Conservation (phyloP, 2,888 invertebrate genomes). For the Leptogaster cylindrica region DNA sequence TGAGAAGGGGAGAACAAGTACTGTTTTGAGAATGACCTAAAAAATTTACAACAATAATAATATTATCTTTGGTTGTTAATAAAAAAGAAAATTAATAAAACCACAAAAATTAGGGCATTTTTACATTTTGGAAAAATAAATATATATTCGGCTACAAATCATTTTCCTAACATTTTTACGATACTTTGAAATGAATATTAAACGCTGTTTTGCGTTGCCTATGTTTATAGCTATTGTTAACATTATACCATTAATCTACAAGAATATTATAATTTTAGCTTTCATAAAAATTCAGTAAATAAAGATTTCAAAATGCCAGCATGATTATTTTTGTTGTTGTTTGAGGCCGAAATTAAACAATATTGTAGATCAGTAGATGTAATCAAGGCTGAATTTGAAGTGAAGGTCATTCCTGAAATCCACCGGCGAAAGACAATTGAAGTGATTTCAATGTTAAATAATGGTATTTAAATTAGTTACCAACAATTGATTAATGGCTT, state of each 20-base stretch:
- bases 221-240: slow-evolving; percentile 33
- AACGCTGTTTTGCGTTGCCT: slow-evolving; percentile 1
- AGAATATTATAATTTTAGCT: slow-evolving; percentile 34
- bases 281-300: slow-evolving; percentile 33
- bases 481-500: no score
- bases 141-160: not conserved
- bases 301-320: slow-evolving; percentile 28
- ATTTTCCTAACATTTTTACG: not conserved
- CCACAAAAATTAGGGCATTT: not conserved
- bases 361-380: no score
- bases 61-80: no score
- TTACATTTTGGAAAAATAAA: slow-evolving; percentile 8
- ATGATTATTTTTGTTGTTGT: not conserved
- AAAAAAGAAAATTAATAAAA: no score
- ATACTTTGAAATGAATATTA: not conserved
- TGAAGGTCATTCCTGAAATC: no score
- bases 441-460: no score
- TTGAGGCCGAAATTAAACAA: no score
- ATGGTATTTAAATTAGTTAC: no score
- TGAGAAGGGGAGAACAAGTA: not conserved
- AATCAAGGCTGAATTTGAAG: no score
- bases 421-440: no score
- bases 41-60: no score
- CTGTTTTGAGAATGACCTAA: not conserved
- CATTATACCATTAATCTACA: slow-evolving; percentile 20